These are phyloP conservation scores for Mechanitis mazaeus DNA, from an alignment of 2,888 invertebrate species.

Conservation along the genomic window DNA sequence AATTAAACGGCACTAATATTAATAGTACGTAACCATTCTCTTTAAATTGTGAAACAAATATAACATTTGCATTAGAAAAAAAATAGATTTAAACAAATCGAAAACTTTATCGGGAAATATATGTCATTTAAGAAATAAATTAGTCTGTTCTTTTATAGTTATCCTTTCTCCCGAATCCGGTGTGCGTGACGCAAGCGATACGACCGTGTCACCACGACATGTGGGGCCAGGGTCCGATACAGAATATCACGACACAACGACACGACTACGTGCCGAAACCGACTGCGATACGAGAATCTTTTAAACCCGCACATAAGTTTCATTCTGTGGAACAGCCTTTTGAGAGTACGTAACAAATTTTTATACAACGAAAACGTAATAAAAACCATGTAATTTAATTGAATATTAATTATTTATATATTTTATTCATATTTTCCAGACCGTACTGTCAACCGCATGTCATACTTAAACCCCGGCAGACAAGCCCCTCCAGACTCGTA, in stretches of 20 bases:
- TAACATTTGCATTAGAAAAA: too few relatives aligned
- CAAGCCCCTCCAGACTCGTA: slow-evolving; percentile 55
- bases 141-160: slow-evolving; percentile 46
- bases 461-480: slow-evolving; percentile 76
- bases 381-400: too few relatives aligned
- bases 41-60: too few relatives aligned
- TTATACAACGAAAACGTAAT: not conserved
- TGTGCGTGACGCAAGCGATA: slow-evolving; percentile 76
- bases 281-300: slow-evolving; percentile 60
- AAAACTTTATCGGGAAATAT: too few relatives aligned
- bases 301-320: slow-evolving; percentile 57
- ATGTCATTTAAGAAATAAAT: not conserved
- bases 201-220: slow-evolving; percentile 80
- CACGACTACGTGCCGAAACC: slow-evolving; percentile 85
- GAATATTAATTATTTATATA: not conserved
- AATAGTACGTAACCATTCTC: too few relatives aligned
- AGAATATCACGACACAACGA: slow-evolving; percentile 83
- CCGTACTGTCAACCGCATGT: slow-evolving; percentile 80
- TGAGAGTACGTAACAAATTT: slow-evolving; percentile 48
- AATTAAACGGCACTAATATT: too few relatives aligned
- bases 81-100: too few relatives aligned
- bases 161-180: slow-evolving; percentile 77
- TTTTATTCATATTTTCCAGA: slow-evolving; percentile 44
- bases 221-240: slow-evolving; percentile 81
- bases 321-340: slow-evolving; percentile 60